Percentiles rank a stretch among this genome's conserved stretches.
These are phyloP conservation scores for Aulostomus chinensis DNA, from an alignment of 2,797 vertebrate species.

Conservation along the genomic window DNA sequence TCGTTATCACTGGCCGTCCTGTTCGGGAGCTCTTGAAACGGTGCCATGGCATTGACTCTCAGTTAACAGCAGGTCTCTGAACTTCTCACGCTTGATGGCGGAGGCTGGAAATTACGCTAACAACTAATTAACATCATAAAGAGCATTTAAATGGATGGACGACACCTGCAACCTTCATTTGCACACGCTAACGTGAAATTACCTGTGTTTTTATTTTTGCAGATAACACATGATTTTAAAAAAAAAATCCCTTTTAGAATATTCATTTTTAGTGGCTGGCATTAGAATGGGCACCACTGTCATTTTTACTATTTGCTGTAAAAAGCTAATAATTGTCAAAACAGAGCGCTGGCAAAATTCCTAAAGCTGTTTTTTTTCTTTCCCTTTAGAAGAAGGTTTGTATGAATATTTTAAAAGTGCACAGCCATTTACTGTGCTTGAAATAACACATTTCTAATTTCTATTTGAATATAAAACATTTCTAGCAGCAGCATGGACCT, in stretches of 20 bases:
- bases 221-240: slow-evolving; percentile 69
- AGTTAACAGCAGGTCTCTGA: slow-evolving; percentile 81
- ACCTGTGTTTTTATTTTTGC: slow-evolving; percentile 79
- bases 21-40: slow-evolving; percentile 75
- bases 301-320: slow-evolving; percentile 44
- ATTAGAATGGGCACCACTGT: slow-evolving; percentile 49
- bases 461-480: slow-evolving; percentile 82
- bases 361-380: slow-evolving; percentile 39
- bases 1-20: slow-evolving; percentile 79
- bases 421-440: slow-evolving; percentile 56
- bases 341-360: slow-evolving; percentile 61
- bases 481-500: slow-evolving; percentile 63
- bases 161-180: slow-evolving; percentile 85
- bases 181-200: slow-evolving; percentile 74
- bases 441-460: slow-evolving; percentile 79
- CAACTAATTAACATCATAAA: slow-evolving; percentile 88
- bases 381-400: slow-evolving; percentile 32
- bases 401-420: slow-evolving; percentile 36
- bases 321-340: slow-evolving; percentile 59
- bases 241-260: slow-evolving; percentile 60
- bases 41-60: slow-evolving; percentile 75
- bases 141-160: slow-evolving; percentile 70
- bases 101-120: slow-evolving; percentile 80
- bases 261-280: slow-evolving; percentile 51
- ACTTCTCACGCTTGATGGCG: slow-evolving; percentile 81